These are phyloP conservation scores for Cisticola juncidis DNA, from an alignment of 2,113 vertebrate genomes.

Conservation along the genomic window DNA sequence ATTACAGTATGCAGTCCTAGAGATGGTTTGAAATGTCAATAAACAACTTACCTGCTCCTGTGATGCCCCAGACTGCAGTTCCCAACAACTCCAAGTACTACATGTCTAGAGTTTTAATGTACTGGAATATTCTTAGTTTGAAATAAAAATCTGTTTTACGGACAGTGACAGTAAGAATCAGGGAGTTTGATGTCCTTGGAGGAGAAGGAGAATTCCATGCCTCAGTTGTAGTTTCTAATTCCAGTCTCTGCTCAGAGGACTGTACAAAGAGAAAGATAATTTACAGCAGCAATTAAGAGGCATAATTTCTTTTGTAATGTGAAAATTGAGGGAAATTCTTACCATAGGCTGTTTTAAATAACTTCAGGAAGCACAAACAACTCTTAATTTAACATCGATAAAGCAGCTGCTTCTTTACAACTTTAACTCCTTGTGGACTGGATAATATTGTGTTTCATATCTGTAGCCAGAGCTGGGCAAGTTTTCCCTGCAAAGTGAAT, in stretches of 20 bases:
- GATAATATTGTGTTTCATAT: not conserved
- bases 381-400: not conserved
- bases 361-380: not conserved
- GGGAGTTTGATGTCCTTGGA: not conserved
- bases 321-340: not conserved
- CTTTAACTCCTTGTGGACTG: not conserved
- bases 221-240: not conserved
- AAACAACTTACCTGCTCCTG: rapidly evolving
- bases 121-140: not conserved
- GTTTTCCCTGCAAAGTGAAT: not conserved
- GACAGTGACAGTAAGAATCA: not conserved
- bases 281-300: not conserved
- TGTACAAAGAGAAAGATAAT: not conserved
- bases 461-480: not conserved
- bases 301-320: not conserved
- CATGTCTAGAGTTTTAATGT: not conserved
- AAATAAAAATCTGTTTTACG: not conserved
- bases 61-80: not conserved
- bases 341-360: not conserved
- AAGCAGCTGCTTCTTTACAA: not conserved
- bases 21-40: not conserved
- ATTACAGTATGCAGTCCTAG: rapidly evolving
- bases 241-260: not conserved
- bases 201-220: not conserved
- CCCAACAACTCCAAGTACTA: not conserved